A percentile compares a stretch with the other conserved stretches of the same genome.
Conservation (phyloP, 2,113 vertebrate genomes). For the Oryzias melastigma region DNA sequence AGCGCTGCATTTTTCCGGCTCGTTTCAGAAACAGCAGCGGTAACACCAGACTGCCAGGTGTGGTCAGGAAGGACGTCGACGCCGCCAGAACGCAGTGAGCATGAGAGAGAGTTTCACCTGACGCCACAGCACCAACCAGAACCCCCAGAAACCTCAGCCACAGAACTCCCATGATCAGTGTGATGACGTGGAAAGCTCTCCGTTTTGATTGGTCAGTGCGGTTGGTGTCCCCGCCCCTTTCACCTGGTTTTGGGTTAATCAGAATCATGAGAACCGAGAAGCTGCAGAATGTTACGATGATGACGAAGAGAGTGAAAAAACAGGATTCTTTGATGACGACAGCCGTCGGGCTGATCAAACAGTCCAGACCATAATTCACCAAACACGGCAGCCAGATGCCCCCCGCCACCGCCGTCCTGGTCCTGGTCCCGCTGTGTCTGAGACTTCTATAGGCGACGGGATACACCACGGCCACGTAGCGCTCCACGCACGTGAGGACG, state of each 20-base stretch:
- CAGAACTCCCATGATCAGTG: not conserved
- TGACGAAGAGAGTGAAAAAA: not conserved
- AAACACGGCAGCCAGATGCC: constrained; percentile 18
- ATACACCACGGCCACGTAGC: constrained; percentile 30
- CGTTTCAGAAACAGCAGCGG: constrained; percentile 17
- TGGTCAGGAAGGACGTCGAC: not conserved
- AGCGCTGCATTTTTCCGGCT: constrained; percentile 1
- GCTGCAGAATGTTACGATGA: constrained; percentile 9
- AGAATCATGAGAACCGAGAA: constrained; percentile 9
- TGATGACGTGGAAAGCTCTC: constrained; percentile 20
- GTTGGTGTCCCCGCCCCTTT: not conserved
- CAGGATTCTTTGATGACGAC: not conserved
- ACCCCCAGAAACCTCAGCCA: constrained; percentile 24
- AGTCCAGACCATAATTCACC: not conserved
- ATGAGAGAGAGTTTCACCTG: not conserved
- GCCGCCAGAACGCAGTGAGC: not conserved
- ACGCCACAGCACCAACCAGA: not conserved
- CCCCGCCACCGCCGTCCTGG: not conserved
- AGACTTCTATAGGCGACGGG: constrained; percentile 17
- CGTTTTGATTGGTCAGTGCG: not conserved
- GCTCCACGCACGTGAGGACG: constrained; percentile 28
- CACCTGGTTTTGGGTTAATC: not conserved
- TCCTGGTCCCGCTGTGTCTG: not conserved
- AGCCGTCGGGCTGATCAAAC: fast-evolving
- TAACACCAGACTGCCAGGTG: constrained; percentile 15